A percentile compares a stretch with the other conserved stretches of the same genome.
Conservation (phyloP, 2,113 vertebrate species). For the Caretta caretta region DNA sequence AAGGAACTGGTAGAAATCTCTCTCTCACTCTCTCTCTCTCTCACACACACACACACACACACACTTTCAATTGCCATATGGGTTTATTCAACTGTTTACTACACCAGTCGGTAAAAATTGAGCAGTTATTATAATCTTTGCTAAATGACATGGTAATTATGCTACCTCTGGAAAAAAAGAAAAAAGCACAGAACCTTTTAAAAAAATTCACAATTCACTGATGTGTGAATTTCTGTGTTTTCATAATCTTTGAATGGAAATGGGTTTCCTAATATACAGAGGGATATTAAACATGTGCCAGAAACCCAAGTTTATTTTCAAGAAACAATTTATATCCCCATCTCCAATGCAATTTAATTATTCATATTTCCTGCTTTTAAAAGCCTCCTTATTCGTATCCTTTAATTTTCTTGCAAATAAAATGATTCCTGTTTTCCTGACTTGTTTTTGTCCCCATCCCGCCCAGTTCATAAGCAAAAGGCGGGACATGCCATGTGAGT, state of each 20-base stretch:
- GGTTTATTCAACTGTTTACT: constrained; percentile 76
- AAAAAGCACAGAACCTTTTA: background rate
- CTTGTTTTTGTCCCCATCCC: background rate
- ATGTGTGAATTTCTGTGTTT: constrained; percentile 32
- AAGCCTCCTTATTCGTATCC: background rate
- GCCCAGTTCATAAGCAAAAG: background rate
- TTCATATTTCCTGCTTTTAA: constrained; percentile 5
- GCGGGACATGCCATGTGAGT: background rate
- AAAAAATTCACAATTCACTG: constrained; percentile 42
- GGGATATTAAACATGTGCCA: constrained; percentile 46
- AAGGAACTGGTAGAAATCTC: constrained; percentile 51
- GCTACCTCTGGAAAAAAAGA: constrained; percentile 66
- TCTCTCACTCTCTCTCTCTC: background rate
- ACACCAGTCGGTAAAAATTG: constrained; percentile 69
- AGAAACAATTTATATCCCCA: constrained; percentile 22
- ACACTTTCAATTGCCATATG: constrained; percentile 63
- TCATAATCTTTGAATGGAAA: constrained; percentile 60
- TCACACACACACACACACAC: background rate
- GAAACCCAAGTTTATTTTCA: constrained; percentile 42
- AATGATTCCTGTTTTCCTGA: background rate
- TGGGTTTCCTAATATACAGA: constrained; percentile 41
- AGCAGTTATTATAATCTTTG: constrained; percentile 74
- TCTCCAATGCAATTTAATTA: constrained; percentile 49
- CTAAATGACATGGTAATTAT: constrained; percentile 74
- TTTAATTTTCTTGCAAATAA: background rate